Base-by-base conservation (phyloP, 2,888 invertebrate genomes). In the Lithophane ornitopus region DNA sequence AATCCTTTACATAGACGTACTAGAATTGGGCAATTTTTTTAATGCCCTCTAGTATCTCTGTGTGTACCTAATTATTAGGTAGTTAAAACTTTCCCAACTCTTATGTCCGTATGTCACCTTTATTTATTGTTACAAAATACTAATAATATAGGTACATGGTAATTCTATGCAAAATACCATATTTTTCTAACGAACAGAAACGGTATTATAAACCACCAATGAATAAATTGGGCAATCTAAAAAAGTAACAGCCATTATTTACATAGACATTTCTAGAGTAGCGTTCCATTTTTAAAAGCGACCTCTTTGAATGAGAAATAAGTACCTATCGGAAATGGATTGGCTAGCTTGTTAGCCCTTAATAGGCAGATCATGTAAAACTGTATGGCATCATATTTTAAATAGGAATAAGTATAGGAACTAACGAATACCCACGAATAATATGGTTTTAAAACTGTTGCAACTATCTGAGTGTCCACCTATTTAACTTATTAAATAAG, bases 211-310 rank as follows among this genome's bases (percentile, higher is more conserved):
- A 16, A 34, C 34, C 16, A 26, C 3, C 12, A 28, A 19, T 49
- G 2, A 67, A 58, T 49, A 77, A 49, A 58, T 59, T 3, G 28
- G 3, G 11, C 56, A 8, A 41, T 66, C 26, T 22, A n/a, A 39
- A 46, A 56, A 39, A 16, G 4, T 34, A 2, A 19, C 16, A 26
- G 22, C 26, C 39, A 46, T 16, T 49, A 39, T n/a, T 62, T 28
- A 46, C 34, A 11, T 16, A n/a, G 34, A 56, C 14, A 61, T 39
- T 49, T 52, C 16, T n/a, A 58, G 19, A 49, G 26, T 8, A 54
- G 44, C 22, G 44, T 54, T 76, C 44, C 16, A 52, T 61, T 61
- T 78, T 44, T 39, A 44, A 68, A 76, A 76, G 26, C 22, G 16
- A 46, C 9, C 41, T 28, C 39, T 59, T 16, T 3, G 19, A 0